Evolutionary conservation across 2,113 vertebrate species (phyloP).

Genomic region (Stomatorhinus ivindoensis): DNA sequence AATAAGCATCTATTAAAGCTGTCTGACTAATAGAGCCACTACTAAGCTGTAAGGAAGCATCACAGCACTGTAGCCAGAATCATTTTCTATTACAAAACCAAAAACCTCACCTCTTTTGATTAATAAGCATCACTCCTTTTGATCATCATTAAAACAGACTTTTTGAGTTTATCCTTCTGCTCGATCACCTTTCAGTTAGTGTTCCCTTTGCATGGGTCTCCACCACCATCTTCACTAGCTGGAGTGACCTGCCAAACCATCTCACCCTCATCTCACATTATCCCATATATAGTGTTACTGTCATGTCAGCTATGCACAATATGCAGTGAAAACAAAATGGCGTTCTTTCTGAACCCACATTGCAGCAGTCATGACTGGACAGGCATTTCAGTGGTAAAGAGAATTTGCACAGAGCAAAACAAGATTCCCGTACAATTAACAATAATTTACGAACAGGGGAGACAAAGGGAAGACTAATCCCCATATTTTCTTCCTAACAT

Average conservation of each 20-base stretch:
- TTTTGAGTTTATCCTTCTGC: background rate
- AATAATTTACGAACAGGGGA: background rate
- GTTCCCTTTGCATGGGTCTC: background rate
- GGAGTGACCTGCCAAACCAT: background rate
- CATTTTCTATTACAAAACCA: background rate
- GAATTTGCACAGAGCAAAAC: background rate
- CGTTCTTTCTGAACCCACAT: background rate
- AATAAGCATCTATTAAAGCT: background rate
- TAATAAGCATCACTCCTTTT: background rate
- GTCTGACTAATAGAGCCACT: background rate
- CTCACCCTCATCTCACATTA: background rate
- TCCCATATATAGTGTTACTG: background rate
- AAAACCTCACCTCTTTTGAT: background rate
- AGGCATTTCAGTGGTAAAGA: background rate
- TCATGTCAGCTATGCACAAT: background rate
- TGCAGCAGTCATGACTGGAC: background rate
- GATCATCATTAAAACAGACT: background rate
- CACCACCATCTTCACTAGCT: background rate
- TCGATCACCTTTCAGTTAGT: background rate
- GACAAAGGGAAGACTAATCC: background rate
- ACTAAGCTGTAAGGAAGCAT: background rate
- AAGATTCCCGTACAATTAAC: background rate
- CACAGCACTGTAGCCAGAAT: background rate
- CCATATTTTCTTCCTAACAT: background rate
- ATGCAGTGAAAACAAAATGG: background rate